phyloP scores from a whole-genome alignment of 2,113 vertebrate genomes.

The Malurus elegans region DNA sequence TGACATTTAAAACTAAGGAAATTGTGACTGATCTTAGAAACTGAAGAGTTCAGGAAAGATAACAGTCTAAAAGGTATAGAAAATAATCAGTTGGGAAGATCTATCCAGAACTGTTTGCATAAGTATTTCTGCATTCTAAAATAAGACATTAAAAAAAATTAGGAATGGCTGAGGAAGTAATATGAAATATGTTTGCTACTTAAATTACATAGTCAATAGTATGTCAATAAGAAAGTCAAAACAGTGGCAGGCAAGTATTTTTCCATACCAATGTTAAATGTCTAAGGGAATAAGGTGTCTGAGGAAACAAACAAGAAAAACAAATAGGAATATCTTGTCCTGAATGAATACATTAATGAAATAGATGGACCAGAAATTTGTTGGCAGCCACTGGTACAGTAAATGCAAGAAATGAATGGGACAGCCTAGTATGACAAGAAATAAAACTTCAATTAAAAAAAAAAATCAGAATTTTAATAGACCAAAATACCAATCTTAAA shows the following conservation, averaged over 20 bases:
- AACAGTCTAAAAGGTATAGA: not conserved
- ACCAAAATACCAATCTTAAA: not conserved
- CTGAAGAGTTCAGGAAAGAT: not conserved
- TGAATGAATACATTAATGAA: not conserved
- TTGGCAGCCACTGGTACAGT: not conserved
- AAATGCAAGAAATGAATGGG: not conserved
- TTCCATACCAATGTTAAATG: not conserved
- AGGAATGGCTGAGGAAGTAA: not conserved
- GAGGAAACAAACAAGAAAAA: not conserved
- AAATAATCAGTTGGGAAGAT: not conserved
- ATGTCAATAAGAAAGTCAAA: not conserved
- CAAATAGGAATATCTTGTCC: not conserved
- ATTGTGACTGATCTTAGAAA: not conserved
- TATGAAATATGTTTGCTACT: not conserved
- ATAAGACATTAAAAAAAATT: not conserved
- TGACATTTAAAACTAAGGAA: not conserved
- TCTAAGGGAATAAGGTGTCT: not conserved
- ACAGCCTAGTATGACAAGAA: not conserved
- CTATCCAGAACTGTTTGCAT: not conserved
- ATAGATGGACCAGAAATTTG: not conserved
- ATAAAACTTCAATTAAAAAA: not conserved
- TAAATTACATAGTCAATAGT: not conserved
- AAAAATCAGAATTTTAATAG: not conserved
- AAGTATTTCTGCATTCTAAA: not conserved
- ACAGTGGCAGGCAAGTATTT: not conserved